Percentiles rank a stretch among this genome's conserved stretches.
Evolutionary conservation across 2,888 invertebrate species (phyloP).

Genomic region (Tipula vernalis): DNA sequence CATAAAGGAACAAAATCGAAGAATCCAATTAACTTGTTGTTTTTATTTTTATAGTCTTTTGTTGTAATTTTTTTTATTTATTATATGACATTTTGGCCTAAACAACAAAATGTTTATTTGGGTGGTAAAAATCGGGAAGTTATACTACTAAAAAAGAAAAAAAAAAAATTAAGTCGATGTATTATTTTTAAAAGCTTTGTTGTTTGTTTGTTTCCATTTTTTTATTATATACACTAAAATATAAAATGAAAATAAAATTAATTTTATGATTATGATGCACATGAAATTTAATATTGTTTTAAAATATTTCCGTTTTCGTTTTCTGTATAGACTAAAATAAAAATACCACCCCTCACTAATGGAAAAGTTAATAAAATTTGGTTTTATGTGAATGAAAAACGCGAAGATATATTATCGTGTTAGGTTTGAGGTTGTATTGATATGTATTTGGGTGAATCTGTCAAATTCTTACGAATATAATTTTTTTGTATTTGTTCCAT

Average conservation of each 20-base stretch:
- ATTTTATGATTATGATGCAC: neutral
- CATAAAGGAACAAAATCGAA: neutral
- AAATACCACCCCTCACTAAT: neutral
- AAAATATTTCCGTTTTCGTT: neutral
- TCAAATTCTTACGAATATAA: no score
- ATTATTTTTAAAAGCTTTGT: neutral
- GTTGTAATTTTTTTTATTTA: neutral
- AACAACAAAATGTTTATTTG: neutral
- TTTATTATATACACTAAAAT: neutral
- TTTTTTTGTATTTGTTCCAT: no score
- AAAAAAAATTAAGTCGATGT: neutral
- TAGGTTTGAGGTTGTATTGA: neutral
- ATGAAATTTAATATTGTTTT: conserved; percentile 4
- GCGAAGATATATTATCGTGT: neutral
- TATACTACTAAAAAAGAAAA: neutral
- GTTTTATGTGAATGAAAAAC: neutral
- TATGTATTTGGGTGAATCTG: no score
- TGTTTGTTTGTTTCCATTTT: neutral
- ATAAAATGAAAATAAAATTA: neutral
- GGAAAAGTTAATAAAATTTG: neutral
- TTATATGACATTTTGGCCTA: neutral
- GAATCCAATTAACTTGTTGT: neutral
- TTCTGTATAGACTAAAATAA: neutral
- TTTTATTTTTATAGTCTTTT: neutral
- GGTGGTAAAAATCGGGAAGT: neutral